phyloP scores from a whole-genome alignment of 2,797 vertebrate species.

The Allobates femoralis region DNA sequence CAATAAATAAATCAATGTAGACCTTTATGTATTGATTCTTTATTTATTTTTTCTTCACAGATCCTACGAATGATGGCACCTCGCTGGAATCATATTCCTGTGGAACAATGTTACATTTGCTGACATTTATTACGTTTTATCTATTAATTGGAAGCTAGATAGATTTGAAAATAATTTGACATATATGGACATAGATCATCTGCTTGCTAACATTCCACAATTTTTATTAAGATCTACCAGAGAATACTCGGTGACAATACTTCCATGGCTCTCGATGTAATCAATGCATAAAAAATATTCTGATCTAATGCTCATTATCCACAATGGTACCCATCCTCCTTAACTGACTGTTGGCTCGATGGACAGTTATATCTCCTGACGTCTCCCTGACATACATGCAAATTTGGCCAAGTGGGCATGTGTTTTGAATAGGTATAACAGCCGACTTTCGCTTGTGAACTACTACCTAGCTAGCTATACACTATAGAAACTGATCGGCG shows the following conservation, averaged over 20 bases:
- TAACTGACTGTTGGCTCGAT: too few species aligned
- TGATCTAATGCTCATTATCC: background rate
- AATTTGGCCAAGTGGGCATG: too few species aligned
- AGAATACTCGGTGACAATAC: background rate
- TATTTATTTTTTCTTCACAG: constrained; percentile 66
- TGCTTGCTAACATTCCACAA: background rate
- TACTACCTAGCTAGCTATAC: too few species aligned
- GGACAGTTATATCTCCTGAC: too few species aligned
- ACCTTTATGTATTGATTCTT: background rate
- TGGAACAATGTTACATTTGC: constrained; percentile 62
- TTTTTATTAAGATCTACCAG: background rate
- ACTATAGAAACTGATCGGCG: too few species aligned
- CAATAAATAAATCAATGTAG: too few species aligned
- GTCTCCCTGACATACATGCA: too few species aligned
- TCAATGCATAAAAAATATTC: background rate
- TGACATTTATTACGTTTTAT: constrained; percentile 43
- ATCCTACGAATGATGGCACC: constrained; percentile 73
- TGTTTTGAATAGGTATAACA: too few species aligned
- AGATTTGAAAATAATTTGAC: background rate
- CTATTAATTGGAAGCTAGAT: background rate
- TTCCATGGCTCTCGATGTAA: background rate
- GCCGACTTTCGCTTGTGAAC: too few species aligned
- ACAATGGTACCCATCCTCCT: background rate
- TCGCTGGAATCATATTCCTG: constrained; percentile 69
- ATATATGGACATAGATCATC: background rate